Evolutionary conservation across 2,797 vertebrate genomes (phyloP).

Genomic region (Microctenopoma steveboyesi): DNA sequence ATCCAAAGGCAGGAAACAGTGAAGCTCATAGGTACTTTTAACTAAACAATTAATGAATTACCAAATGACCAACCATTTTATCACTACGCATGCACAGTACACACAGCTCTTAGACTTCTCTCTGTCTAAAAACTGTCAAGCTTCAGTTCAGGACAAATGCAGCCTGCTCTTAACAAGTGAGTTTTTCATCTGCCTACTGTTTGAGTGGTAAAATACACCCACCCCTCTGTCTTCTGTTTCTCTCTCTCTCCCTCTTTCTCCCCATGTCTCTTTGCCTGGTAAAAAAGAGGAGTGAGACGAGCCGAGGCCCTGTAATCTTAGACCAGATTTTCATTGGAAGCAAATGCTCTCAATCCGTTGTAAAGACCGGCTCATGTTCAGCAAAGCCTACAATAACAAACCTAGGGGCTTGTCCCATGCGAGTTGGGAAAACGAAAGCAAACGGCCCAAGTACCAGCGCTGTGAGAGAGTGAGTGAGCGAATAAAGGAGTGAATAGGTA

Average conservation of each 20-base stretch:
- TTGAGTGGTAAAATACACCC: conserved; percentile 92
- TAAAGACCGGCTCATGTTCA: conserved; percentile 98
- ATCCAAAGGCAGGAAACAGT: not conserved
- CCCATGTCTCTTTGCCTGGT: conserved; percentile 36
- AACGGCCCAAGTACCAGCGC: conserved; percentile 65
- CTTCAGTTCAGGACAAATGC: conserved; percentile 93
- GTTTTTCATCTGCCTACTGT: conserved; percentile 94
- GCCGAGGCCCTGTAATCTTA: conserved; percentile 96
- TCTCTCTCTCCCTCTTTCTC: conserved; percentile 3
- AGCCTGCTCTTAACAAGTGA: conserved; percentile 91
- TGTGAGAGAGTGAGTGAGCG: conserved; percentile 7
- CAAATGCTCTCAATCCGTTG: conserved; percentile 99
- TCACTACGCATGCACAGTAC: not conserved
- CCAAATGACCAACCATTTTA: not conserved
- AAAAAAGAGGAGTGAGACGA: conserved; percentile 64
- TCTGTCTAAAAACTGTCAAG: conserved; percentile 74
- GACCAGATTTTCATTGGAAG: conserved; percentile 99
- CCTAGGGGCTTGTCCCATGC: conserved; percentile 87
- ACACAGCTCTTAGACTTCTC: conserved; percentile 30
- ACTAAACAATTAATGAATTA: conserved; percentile 17
- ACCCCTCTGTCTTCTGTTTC: conserved; percentile 36
- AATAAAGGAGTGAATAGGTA: conserved; percentile 14
- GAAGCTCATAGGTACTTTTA: not conserved
- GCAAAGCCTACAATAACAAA: conserved; percentile 99
- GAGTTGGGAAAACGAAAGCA: conserved; percentile 90